Percentiles rank a stretch among this genome's conserved stretches.
Evolutionary conservation across 1,140 invertebrate species (phyloP).

Genomic region (Calycopis cecrops): DNA sequence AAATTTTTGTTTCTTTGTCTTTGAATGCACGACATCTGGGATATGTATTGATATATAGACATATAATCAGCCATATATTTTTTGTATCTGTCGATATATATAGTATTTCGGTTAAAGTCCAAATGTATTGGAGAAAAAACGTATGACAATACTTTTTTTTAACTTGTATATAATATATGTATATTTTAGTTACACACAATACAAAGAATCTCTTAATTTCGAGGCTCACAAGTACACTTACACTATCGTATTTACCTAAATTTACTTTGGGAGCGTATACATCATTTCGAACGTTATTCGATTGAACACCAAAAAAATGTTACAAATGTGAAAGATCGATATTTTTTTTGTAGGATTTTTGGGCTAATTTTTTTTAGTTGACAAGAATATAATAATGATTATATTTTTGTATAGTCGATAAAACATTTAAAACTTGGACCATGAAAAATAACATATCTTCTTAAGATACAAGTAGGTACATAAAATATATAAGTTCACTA

Average conservation of each 20-base stretch:
- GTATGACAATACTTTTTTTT: constrained; percentile 62
- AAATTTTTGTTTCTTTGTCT: constrained; percentile 61
- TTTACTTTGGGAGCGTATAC: constrained; percentile 71
- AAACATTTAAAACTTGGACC: constrained; percentile 75
- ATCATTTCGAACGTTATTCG: constrained; percentile 64
- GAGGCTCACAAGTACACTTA: constrained; percentile 69
- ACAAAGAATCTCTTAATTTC: constrained; percentile 71
- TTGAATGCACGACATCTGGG: constrained; percentile 49
- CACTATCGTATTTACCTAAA: constrained; percentile 66
- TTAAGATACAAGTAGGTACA: constrained; percentile 71
- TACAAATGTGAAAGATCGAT: constrained; percentile 68
- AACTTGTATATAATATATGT: constrained; percentile 74
- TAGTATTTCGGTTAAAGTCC: constrained; percentile 29
- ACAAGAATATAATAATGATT: constrained; percentile 74
- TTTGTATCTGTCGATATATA: constrained; percentile 15
- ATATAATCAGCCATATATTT: constrained; percentile 10
- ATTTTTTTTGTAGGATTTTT: constrained; percentile 66
- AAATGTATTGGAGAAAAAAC: constrained; percentile 64
- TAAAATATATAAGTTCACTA: constrained; percentile 74
- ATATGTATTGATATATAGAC: constrained; percentile 53
- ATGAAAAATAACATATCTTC: constrained; percentile 75
- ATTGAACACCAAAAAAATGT: constrained; percentile 73
- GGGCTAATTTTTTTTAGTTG: constrained; percentile 69
- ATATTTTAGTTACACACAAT: constrained; percentile 72
- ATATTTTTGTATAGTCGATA: constrained; percentile 74